Percentiles rank a stretch among this genome's conserved stretches.
These are phyloP conservation scores for Gymnoscopelus braueri DNA, from an alignment of 2,797 vertebrate species.

Conservation along the genomic window DNA sequence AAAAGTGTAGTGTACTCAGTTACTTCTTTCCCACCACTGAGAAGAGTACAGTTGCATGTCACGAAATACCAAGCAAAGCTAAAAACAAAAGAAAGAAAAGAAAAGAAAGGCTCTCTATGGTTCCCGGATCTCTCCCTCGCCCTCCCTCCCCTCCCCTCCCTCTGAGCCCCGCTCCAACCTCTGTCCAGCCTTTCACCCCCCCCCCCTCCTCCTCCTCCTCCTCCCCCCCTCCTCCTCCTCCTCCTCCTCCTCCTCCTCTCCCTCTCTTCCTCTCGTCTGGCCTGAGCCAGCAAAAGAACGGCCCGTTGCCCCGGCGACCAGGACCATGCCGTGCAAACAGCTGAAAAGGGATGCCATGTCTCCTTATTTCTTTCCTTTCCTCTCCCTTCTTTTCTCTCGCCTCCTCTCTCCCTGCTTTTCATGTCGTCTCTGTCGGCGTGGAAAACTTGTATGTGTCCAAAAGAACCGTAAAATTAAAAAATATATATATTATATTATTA, in stretches of 20 bases:
- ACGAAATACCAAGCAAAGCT: too few species aligned
- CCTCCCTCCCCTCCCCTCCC: slow-evolving; percentile 46
- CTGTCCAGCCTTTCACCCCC: not conserved
- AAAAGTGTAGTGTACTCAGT: too few species aligned
- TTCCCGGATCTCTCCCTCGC: slow-evolving; percentile 14
- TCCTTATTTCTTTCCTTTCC: slow-evolving; percentile 10
- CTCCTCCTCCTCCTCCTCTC: slow-evolving; percentile 9
- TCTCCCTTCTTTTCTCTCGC: slow-evolving; percentile 36
- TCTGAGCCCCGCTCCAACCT: not conserved
- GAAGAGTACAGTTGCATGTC: too few species aligned
- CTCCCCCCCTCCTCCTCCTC: slow-evolving; percentile 6
- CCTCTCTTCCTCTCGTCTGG: slow-evolving; percentile 47
- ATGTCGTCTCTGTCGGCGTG: too few species aligned
- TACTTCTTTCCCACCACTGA: too few species aligned
- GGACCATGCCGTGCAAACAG: slow-evolving; percentile 67
- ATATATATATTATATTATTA: too few species aligned
- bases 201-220: not conserved
- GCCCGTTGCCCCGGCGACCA: slow-evolving; percentile 67
- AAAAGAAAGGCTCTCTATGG: too few species aligned
- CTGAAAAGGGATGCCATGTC: slow-evolving; percentile 67
- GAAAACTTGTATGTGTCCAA: too few species aligned
- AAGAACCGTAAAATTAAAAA: too few species aligned
- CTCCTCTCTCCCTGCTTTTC: slow-evolving; percentile 24
- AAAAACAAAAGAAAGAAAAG: too few species aligned
- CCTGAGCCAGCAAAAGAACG: slow-evolving; percentile 41